Conservation (phyloP, 2,113 vertebrate genomes). For the Xyliphius kryptos region DNA sequence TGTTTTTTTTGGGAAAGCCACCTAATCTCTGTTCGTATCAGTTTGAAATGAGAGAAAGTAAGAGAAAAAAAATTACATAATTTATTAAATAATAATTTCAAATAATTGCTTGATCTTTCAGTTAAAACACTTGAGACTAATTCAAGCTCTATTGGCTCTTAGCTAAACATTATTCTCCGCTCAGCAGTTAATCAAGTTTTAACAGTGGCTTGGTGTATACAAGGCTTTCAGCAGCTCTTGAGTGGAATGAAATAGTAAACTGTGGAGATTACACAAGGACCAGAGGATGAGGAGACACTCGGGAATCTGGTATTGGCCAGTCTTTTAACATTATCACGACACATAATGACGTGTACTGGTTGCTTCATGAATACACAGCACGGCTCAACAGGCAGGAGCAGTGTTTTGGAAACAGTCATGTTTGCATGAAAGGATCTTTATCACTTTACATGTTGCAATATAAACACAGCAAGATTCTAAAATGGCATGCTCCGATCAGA, state of each 20-base stretch:
- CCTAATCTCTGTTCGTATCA: too few species aligned
- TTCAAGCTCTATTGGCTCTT: neutral
- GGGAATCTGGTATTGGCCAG: neutral
- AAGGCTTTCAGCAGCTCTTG: neutral
- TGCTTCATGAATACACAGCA: neutral
- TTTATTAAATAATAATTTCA: too few species aligned
- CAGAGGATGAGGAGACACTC: neutral
- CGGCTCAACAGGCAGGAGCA: neutral
- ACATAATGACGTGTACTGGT: neutral
- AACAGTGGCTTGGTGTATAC: neutral
- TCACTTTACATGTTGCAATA: neutral
- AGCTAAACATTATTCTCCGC: neutral
- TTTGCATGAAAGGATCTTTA: neutral
- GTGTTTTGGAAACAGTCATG: conserved; percentile 16
- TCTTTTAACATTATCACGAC: neutral
- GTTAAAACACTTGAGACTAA: neutral
- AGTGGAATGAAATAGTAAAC: conserved; percentile 7
- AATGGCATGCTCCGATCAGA: neutral
- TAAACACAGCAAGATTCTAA: neutral
- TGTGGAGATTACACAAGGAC: neutral
- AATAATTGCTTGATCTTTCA: neutral
- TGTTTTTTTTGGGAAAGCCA: too few species aligned
- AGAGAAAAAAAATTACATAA: too few species aligned
- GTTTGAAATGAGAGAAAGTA: too few species aligned
- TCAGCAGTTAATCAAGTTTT: neutral